Base-by-base conservation (phyloP, 2,888 invertebrate genomes). In the Habroteleia sp. region DNA sequence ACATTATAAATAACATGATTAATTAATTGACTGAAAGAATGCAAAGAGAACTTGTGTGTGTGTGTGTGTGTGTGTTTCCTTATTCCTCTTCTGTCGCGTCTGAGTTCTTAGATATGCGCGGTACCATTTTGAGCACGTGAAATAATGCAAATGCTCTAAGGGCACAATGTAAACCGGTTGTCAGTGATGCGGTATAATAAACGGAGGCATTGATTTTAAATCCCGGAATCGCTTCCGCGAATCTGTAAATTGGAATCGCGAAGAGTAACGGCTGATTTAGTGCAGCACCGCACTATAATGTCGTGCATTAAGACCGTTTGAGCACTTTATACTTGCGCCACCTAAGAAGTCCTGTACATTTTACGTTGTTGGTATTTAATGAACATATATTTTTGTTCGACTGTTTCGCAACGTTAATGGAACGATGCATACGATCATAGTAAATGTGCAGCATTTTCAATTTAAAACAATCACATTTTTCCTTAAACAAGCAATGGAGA, bases 121-220 rank as follows among this genome's bases (percentile, higher is more conserved):
- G 23, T 35, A 23, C 23, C 50, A 35, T 33, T 33, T 31, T 5
- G 16, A 33, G 14, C 50, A 3, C 5, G n/a, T 29, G 10, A 27
- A 56, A 37, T 66, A 54, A 54, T 58, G 41, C 66, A 48, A 39
- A 56, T 56, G 17, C 41, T 48, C 37, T 16, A 10, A 41, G 39
- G 56, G 39, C 8, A 58, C 48, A 68, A 68, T 68, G 56, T 8
- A 58, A 68, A 68, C 66, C 66, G 66, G 66, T 68, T 68, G 56
- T 16, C 44, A 69, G 41, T 46, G 62, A 48, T 68, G 60, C 52
- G 31, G 48, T 65, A 41, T 77, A 79, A 78, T 78, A 76, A 78
- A 74, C 66, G 46, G 25, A 60, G 74, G 76, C 78, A 78, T 78
- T 78, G 77, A 80, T 80, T 80, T 80, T 52, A 75, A 76, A 78